phyloP scores from a whole-genome alignment of 2,113 vertebrate genomes.

The Phalacrocorax aristotelis region DNA sequence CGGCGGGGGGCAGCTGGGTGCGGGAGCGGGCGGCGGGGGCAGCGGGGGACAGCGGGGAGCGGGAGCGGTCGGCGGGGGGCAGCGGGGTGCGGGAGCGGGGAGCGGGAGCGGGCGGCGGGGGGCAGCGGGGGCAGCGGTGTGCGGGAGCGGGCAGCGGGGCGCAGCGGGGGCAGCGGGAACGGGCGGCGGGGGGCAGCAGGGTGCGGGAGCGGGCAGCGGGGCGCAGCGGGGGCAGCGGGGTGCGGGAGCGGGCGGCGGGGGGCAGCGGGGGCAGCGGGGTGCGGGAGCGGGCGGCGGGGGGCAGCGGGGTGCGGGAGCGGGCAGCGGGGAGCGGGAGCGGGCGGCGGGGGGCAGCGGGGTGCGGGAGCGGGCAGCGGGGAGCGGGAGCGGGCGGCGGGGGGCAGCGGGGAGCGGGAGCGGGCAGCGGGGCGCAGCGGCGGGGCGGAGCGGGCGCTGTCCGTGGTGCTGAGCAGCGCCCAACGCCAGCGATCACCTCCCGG shows the following conservation, averaged over 20 bases:
- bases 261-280: no score
- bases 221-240: no score
- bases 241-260: not conserved
- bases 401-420: no score
- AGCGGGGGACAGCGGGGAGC: no score
- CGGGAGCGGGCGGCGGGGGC: not conserved
- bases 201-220: not conserved
- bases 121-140: no score
- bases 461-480: constrained; percentile 57
- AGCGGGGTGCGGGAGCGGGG: not conserved
- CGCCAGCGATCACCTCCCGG: not conserved
- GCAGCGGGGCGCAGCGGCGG: not conserved
- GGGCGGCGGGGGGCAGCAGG: no score
- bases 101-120: not conserved
- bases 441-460: constrained; percentile 58
- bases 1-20: no score
- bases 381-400: not conserved
- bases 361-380: not conserved
- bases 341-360: no score
- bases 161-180: no score
- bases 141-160: no score
- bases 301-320: not conserved
- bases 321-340: not conserved
- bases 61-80: no score
- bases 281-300: no score